Conservation (phyloP, 2,113 vertebrate genomes). For the rat (Rattus norvegicus) region GRCr8 NC_086039.1:35516501-35517000, state of each 20-base stretch:
- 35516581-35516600: neutral
- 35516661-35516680: neutral
- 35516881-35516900: neutral
- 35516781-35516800: neutral
- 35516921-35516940: conserved; percentile 18
- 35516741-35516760: neutral
- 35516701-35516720: conserved; percentile 28
- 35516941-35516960: neutral
- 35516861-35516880: neutral
- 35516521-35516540: neutral
- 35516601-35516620: neutral
- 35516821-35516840: neutral
- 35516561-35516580: conserved; percentile 36
- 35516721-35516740: neutral
- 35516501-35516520: neutral
- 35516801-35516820: neutral
- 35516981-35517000: neutral
- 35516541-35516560: neutral
- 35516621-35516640: neutral
- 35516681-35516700: conserved; percentile 25
- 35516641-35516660: neutral
- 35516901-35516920: neutral
- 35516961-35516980: neutral
- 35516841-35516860: neutral
- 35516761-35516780: neutral